phyloP scores from a whole-genome alignment of 1,140 invertebrate genomes.

The Scaptomyza graminum region DNA sequence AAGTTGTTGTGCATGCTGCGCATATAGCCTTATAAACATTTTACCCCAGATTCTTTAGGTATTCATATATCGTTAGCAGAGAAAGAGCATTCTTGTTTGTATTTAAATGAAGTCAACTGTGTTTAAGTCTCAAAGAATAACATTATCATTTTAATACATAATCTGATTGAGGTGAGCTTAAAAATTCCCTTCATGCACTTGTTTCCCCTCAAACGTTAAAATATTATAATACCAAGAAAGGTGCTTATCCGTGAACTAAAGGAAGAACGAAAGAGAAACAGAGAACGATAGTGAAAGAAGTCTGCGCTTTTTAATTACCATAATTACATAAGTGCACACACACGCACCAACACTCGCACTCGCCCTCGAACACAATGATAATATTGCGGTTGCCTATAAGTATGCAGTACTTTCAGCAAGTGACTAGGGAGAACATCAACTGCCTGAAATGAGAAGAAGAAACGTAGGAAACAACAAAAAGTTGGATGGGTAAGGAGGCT shows the following conservation, averaged over 20 bases:
- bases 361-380: slow-evolving; percentile 32
- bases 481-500: background rate
- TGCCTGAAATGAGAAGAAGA: slow-evolving; percentile 1
- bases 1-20: too few relatives aligned
- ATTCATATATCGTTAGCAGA: too few relatives aligned
- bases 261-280: background rate
- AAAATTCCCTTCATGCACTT: background rate
- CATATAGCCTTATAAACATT: too few relatives aligned
- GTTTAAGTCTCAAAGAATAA: background rate
- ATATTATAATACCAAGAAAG: slow-evolving; percentile 43
- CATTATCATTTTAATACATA: background rate
- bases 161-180: background rate
- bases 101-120: background rate
- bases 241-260: slow-evolving; percentile 61
- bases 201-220: slow-evolving; percentile 34
- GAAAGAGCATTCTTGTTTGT: background rate
- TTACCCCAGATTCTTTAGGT: too few relatives aligned
- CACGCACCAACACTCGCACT: slow-evolving; percentile 3
- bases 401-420: slow-evolving; percentile 60
- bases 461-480: background rate
- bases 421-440: background rate
- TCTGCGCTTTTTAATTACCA: slow-evolving; percentile 74
- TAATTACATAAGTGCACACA: slow-evolving; percentile 74
- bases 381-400: slow-evolving; percentile 62
- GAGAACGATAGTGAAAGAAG: slow-evolving; percentile 33